Evolutionary conservation across 2,113 vertebrate genomes (phyloP).

Genomic region (Morone chrysops): DNA sequence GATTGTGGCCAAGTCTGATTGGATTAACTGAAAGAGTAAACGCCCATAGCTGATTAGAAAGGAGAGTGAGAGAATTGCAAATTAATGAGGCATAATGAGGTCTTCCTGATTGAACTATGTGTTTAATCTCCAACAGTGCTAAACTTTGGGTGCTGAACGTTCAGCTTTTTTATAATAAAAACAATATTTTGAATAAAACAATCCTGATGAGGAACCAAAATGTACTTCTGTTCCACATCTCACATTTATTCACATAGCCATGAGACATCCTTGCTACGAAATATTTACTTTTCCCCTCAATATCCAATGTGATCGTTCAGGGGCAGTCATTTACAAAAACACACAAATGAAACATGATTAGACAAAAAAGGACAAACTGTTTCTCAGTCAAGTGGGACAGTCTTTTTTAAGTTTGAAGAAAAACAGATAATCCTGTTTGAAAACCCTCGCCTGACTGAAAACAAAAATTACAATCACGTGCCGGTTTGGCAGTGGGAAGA

Average conservation of each 20-base stretch:
- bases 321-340: conserved; percentile 63
- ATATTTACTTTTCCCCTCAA: conserved; percentile 53
- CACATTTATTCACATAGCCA: conserved; percentile 71
- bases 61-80: too few species aligned
- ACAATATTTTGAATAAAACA: background rate
- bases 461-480: conserved; percentile 12
- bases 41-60: too few species aligned
- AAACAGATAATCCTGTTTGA: background rate
- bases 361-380: background rate
- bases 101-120: too few species aligned
- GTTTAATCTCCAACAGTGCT: background rate
- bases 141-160: background rate
- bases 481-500: conserved; percentile 2
- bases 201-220: background rate
- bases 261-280: conserved; percentile 59
- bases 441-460: conserved; percentile 4
- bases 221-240: conserved; percentile 21
- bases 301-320: conserved; percentile 51
- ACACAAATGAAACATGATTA: conserved; percentile 22
- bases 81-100: too few species aligned
- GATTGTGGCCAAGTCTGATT: too few species aligned
- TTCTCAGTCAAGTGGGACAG: background rate
- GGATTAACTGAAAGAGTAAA: too few species aligned
- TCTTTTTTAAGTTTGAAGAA: conserved; percentile 2
- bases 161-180: background rate